phyloP scores from a whole-genome alignment of 1,140 invertebrate species.

The Leptopilina clavipes region DNA sequence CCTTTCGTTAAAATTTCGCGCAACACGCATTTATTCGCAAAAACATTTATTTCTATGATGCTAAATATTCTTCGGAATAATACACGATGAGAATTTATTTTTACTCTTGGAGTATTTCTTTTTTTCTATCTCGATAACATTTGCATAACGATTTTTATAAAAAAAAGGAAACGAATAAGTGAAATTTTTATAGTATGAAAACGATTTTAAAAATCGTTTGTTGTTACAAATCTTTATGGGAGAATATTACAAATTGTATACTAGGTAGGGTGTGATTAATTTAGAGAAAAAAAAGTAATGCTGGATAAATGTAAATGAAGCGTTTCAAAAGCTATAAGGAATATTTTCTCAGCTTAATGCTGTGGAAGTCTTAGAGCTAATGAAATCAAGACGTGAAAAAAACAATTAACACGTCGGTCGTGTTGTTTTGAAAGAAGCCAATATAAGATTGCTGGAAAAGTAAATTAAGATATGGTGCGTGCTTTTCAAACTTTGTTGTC shows the following conservation, averaged over 20 bases:
- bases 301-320: too few species aligned
- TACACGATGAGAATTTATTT: background rate
- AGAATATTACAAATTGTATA: too few species aligned
- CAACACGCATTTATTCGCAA: background rate
- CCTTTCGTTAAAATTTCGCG: slow-evolving; percentile 5
- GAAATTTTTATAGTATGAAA: too few species aligned
- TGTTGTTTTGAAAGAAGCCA: slow-evolving; percentile 65
- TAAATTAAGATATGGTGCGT: slow-evolving; percentile 21
- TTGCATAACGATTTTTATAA: background rate
- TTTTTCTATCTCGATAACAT: background rate
- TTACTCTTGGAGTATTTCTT: background rate
- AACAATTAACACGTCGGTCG: slow-evolving; percentile 58
- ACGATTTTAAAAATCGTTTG: too few species aligned
- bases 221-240: too few species aligned
- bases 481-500: slow-evolving; percentile 40
- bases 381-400: slow-evolving; percentile 45
- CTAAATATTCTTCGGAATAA: slow-evolving; percentile 2
- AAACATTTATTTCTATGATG: background rate
- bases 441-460: slow-evolving; percentile 41
- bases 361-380: slow-evolving; percentile 35
- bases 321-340: background rate
- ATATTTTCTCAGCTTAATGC: slow-evolving; percentile 64
- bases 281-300: too few species aligned
- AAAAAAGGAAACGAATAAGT: too few species aligned
- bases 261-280: too few species aligned